Conservation (phyloP, 2,113 vertebrate species). For the Pedetes capensis region DNA sequence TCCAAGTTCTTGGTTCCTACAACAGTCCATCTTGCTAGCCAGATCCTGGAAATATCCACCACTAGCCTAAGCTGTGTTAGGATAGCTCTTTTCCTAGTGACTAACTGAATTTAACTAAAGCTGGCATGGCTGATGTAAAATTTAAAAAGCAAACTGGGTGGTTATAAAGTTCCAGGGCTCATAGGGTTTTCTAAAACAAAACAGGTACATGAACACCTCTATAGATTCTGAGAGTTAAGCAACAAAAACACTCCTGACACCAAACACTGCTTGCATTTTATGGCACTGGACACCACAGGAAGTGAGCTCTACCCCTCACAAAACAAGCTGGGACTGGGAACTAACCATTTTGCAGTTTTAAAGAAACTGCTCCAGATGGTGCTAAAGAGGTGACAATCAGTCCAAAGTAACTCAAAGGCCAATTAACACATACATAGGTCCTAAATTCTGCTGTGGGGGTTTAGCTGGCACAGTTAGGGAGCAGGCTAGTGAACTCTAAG, state of each 20-base stretch:
- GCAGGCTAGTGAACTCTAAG: background rate
- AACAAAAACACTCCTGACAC: background rate
- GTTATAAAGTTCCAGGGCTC: background rate
- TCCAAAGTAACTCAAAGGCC: background rate
- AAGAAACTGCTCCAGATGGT: background rate
- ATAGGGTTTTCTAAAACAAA: constrained; percentile 9
- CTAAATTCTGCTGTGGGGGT: background rate
- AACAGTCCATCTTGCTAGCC: background rate
- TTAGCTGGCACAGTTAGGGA: background rate
- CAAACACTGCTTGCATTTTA: background rate
- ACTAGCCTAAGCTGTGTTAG: background rate
- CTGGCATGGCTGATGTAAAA: background rate
- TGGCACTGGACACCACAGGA: background rate
- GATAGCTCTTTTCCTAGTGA: background rate
- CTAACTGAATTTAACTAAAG: background rate
- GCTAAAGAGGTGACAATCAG: background rate
- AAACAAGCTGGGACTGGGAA: background rate
- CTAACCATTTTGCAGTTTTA: background rate
- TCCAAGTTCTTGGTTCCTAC: too few relatives aligned
- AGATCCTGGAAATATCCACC: background rate
- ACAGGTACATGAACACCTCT: background rate
- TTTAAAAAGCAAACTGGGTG: background rate
- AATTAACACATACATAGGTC: background rate
- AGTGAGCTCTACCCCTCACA: background rate
- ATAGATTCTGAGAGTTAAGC: background rate